Evolutionary conservation across 2,888 invertebrate genomes (phyloP).

Genomic region (Cephus runcator): DNA sequence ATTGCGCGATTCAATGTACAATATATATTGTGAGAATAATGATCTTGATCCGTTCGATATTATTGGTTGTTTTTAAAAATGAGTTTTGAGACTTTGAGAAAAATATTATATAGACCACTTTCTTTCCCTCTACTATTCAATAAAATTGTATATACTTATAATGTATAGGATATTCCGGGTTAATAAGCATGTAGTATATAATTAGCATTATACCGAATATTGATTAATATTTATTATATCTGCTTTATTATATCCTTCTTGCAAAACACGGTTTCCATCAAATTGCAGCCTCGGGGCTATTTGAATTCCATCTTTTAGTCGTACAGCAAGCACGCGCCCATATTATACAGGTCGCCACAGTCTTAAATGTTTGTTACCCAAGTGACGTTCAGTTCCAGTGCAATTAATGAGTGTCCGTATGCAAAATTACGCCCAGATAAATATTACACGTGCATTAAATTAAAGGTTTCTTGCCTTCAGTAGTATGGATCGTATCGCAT

Average conservation of each 20-base stretch:
- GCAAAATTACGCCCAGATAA: neutral
- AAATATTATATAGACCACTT: neutral
- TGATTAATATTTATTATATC: neutral
- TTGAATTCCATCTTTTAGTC: neutral
- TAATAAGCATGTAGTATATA: neutral
- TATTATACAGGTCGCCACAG: neutral
- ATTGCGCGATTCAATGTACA: neutral
- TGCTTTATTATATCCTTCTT: neutral
- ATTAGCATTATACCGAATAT: neutral
- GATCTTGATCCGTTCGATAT: neutral
- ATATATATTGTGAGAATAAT: neutral
- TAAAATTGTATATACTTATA: neutral
- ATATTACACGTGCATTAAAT: neutral
- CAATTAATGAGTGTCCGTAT: neutral
- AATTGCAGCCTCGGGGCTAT: neutral
- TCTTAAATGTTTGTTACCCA: neutral
- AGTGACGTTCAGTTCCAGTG: neutral
- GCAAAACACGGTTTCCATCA: neutral
- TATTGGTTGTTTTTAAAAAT: neutral
- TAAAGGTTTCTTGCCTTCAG: neutral
- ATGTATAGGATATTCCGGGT: neutral
- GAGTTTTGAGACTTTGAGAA: neutral
- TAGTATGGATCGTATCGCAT: neutral
- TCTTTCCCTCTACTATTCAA: neutral
- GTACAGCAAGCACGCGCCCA: neutral